Base-by-base conservation (phyloP, 2,113 vertebrate species). In the Gallinago paraguaiae region DNA sequence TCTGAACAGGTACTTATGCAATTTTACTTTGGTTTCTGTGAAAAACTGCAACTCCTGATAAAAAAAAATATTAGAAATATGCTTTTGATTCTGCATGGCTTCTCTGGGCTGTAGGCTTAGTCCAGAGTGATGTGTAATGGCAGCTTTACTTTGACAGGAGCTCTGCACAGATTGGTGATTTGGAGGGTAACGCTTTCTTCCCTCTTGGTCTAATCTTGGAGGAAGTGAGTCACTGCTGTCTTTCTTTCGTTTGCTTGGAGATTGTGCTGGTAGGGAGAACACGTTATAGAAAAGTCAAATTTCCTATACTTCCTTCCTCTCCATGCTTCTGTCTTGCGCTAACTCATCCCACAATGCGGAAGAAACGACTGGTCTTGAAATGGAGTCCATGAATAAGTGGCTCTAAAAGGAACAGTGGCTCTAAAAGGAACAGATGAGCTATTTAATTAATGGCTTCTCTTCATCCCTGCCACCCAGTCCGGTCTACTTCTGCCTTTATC, bases 191-290 rank as follows among this genome's bases (percentile, higher is more conserved):
- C 5, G 4, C 78, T 91, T 89, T 72, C 30, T 88, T 86, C 46
- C 18, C 16, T 92, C 9, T 23, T 46, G 35, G 41, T 77, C 69
- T 95, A n/a, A 90, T 90, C 80, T 84, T 93, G 61, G 77, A 86
- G 91, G 60, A 90, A 89, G 53, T 63, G 81, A 93, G 60, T 93
- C 91, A 84, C 45, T 85, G 69, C 72, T 90, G 1, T 84, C n/a
- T 54, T 72, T 70, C 69, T 82, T 79, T 76, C 17, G 11, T 82
- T 84, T 93, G 35, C 83, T 75, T 87, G 53, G 53, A 79, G 72
- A 35, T 82, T 86, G 48, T 67, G 69, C 69, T 79, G 45, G 61
- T 92, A 78, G 65, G 48, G 75, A 82, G 65, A 78, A 61, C 30
- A 30, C 10, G 6, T 57, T 54, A 45, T 12, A 63, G 54, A 91